Evolutionary conservation across 2,113 vertebrate genomes (phyloP).

Genomic region (Neolamprologus longior): DNA sequence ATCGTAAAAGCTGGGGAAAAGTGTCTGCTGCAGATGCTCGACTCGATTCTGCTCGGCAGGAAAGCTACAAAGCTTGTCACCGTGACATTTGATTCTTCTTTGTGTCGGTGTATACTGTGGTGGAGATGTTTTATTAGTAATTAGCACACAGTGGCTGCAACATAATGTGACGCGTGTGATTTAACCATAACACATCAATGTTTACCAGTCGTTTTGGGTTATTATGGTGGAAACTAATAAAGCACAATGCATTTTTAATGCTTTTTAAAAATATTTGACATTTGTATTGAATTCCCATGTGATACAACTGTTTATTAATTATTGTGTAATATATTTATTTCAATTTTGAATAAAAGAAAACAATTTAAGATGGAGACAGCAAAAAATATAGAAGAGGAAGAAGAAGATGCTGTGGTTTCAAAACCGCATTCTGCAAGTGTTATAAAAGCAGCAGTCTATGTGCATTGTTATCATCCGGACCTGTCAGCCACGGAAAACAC

Average conservation of each 20-base stretch:
- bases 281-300: not conserved
- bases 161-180: not conserved
- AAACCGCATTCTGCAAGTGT: not conserved
- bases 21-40: not conserved
- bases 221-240: not conserved
- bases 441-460: not conserved
- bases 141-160: not conserved
- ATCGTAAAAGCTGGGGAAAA: rapidly evolving
- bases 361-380: not conserved
- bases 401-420: not conserved
- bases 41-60: not conserved
- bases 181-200: not conserved
- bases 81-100: not conserved
- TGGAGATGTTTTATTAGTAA: not conserved
- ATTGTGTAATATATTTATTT: not conserved
- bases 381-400: not conserved
- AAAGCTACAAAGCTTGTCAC: not conserved
- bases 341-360: not conserved
- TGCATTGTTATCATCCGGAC: not conserved
- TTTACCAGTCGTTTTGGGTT: not conserved
- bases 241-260: not conserved
- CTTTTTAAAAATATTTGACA: not conserved
- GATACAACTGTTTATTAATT: not conserved
- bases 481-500: not conserved
- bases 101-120: not conserved